Conservation (phyloP, 2,113 vertebrate genomes). For the Ibidorhyncha struthersii region DNA sequence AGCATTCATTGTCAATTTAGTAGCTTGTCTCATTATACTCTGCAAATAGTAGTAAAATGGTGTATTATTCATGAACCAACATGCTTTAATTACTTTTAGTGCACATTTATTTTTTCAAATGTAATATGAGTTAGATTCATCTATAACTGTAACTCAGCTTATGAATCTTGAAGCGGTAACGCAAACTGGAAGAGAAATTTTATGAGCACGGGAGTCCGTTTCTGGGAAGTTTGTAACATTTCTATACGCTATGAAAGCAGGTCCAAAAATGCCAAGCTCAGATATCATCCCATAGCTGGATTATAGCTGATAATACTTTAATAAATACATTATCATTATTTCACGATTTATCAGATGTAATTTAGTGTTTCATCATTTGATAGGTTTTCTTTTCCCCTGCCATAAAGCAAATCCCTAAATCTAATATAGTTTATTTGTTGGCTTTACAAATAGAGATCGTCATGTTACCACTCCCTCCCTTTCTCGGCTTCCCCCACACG, state of each 20-base stretch:
- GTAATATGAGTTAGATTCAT: constrained; percentile 60
- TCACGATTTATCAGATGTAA: constrained; percentile 8
- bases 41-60: constrained; percentile 76
- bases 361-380: constrained; percentile 10
- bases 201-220: not conserved
- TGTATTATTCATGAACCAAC: constrained; percentile 81
- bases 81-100: constrained; percentile 77
- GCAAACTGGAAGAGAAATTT: not conserved
- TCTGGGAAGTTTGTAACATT: constrained; percentile 7
- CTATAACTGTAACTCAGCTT: constrained; percentile 52
- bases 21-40: constrained; percentile 72
- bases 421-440: constrained; percentile 24
- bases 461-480: constrained; percentile 13
- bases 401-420: constrained; percentile 35
- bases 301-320: not conserved
- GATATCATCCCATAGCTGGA: not conserved
- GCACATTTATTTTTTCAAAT: constrained; percentile 76
- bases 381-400: not conserved
- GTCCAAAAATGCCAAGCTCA: not conserved
- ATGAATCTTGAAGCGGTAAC: constrained; percentile 23
- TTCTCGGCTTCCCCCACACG: not conserved
- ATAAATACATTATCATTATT: constrained; percentile 51
- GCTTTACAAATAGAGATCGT: constrained; percentile 24
- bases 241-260: not conserved
- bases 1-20: constrained; percentile 72